These are phyloP conservation scores for Phymastichus coffea DNA, from an alignment of 1,140 invertebrate genomes.

Conservation along the genomic window DNA sequence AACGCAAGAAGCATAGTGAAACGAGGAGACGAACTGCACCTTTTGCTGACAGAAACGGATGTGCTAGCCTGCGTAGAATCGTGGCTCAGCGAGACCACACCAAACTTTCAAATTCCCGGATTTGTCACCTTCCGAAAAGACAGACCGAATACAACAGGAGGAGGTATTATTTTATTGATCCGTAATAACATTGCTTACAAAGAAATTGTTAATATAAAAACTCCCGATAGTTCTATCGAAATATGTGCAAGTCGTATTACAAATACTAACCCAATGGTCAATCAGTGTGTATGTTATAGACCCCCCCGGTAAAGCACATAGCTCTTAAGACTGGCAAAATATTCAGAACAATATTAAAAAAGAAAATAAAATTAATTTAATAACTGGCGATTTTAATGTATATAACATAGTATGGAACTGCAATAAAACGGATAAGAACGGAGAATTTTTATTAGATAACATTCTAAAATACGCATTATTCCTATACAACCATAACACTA, in stretches of 20 bases:
- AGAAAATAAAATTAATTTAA: background rate
- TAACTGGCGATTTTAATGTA: constrained; percentile 25
- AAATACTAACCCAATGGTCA: background rate
- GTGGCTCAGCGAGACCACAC: background rate
- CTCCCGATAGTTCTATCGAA: background rate
- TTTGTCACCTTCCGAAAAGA: constrained; percentile 8
- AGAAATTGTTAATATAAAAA: background rate
- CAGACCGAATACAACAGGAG: background rate
- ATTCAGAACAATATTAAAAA: background rate
- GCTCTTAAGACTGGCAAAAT: background rate
- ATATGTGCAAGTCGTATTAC: background rate
- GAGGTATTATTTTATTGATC: constrained; percentile 12
- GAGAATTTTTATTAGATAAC: background rate
- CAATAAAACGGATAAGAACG: background rate
- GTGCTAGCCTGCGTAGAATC: constrained; percentile 13
- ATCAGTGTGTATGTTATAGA: constrained; percentile 10
- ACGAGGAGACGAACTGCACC: background rate
- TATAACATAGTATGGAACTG: constrained; percentile 20
- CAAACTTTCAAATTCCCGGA: background rate
- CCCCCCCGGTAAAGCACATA: background rate
- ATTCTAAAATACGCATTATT: background rate
- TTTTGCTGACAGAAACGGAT: background rate
- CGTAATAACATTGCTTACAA: constrained; percentile 1
- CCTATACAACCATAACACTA: background rate
- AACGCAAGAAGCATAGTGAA: constrained; percentile 14